phyloP scores from a whole-genome alignment of 2,113 vertebrate genomes.

The Cebus imitator region DNA sequence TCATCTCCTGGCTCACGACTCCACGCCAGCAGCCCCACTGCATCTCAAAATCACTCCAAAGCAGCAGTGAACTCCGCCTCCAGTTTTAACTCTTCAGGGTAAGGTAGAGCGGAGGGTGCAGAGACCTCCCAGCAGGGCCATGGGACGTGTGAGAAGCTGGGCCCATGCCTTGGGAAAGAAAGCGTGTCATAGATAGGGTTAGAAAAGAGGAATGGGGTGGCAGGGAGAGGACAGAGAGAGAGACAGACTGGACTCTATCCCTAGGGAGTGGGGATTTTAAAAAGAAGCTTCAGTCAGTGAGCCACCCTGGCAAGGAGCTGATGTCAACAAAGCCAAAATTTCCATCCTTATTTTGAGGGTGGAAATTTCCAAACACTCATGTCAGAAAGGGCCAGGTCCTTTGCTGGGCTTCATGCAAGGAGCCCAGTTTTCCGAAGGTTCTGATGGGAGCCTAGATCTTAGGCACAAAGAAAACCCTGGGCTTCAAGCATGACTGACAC shows the following conservation, averaged over 20 bases:
- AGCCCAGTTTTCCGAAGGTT: not conserved
- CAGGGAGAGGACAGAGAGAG: not conserved
- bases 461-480: not conserved
- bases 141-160: not conserved
- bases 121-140: not conserved
- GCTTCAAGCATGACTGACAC: not conserved
- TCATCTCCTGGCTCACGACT: slow-evolving; percentile 85
- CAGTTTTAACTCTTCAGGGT: slow-evolving; percentile 88
- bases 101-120: slow-evolving; percentile 5
- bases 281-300: slow-evolving; percentile 32
- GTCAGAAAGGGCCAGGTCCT: slow-evolving; percentile 8
- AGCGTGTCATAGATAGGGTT: not conserved
- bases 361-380: slow-evolving; percentile 66
- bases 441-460: not conserved
- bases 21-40: slow-evolving; percentile 83
- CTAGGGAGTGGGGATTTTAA: not conserved
- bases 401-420: not conserved
- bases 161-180: not conserved
- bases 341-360: slow-evolving; percentile 38
- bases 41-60: slow-evolving; percentile 86
- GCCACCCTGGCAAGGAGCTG: slow-evolving; percentile 50
- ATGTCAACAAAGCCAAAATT: slow-evolving; percentile 65
- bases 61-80: slow-evolving; percentile 82
- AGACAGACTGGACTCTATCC: not conserved
- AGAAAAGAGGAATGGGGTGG: not conserved